These are phyloP conservation scores for Eupsittula cactorum DNA, from an alignment of 2,113 vertebrate genomes.

Conservation along the genomic window DNA sequence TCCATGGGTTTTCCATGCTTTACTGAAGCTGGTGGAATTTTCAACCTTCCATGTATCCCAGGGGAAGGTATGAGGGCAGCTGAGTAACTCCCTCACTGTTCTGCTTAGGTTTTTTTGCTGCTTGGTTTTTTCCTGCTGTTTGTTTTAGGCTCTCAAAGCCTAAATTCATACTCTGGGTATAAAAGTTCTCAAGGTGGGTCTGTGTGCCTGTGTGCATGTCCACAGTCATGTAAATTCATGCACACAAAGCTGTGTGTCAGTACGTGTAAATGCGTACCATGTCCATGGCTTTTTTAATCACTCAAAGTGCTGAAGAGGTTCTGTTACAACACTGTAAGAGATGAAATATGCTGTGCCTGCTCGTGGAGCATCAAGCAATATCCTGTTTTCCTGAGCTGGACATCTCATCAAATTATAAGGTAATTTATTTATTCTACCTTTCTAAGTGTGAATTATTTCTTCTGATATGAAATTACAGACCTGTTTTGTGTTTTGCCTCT, in stretches of 20 bases:
- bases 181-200: fast-evolving
- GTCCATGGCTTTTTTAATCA: background rate
- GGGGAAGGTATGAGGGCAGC: background rate
- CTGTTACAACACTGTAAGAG: background rate
- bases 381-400: background rate
- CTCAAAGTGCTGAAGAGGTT: background rate
- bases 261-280: fast-evolving
- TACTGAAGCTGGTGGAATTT: background rate
- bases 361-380: background rate
- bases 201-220: background rate
- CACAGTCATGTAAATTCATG: no score
- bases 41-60: fast-evolving
- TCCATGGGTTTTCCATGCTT: background rate
- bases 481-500: background rate
- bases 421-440: background rate
- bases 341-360: background rate
- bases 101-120: background rate
- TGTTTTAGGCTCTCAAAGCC: background rate
- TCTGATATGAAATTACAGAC: background rate
- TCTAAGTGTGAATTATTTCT: background rate
- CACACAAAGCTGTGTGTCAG: background rate
- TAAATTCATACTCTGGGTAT: background rate
- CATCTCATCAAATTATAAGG: background rate
- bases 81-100: fast-evolving
- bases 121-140: background rate